Base-by-base conservation (phyloP, 2,888 invertebrate species). In the Drosophila affinis region DNA sequence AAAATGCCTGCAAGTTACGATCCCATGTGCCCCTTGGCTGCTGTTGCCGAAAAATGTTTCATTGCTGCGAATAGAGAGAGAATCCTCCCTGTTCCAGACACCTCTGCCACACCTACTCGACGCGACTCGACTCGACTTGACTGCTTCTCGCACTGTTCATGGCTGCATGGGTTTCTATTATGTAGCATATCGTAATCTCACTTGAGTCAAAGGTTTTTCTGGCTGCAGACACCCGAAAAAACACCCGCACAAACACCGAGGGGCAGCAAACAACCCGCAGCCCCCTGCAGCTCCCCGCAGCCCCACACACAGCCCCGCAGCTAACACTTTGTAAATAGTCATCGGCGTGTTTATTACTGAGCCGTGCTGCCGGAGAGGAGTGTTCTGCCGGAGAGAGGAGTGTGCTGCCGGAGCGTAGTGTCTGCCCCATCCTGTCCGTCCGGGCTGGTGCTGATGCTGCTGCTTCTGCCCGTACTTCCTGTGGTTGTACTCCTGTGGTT, bases 161-260 rank as follows among this genome's bases (percentile, higher is more conserved):
- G 87, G 73, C 68, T 80, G 77, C 86, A 72, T 79, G 88, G 47
- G 72, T 71, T 77, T 72, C 78, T 68, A 72, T 88, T 78, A 71
- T 87, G 87, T 87, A 81, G 72, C 85, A 80, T 87, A 82, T 77
- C 85, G 78, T 81, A 90, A 90, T 89, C 85, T 83, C 79, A 77
- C 79, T 76, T 76, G 79, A 90, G 78, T 87, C 79, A 88, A 88
- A 85, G 88, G 83, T 85, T 87, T 87, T 59, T 77, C 29, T 9
- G 29, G 72, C 76, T 51, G 72, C 70, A 60, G 67, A 79, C 34
- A 34, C 34, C 56, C 78, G 17, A 47, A 71, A 53, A 32, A 32
- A 44, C 49, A 27, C 46, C 18, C 27, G 47, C 52, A 21, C 56
- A 62, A 56, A 39, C 62, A 61, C 55, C 72, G 32, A 54, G 24